Base-by-base conservation (phyloP, 2,888 invertebrate species). In the Amblyjoppa proteus region DNA sequence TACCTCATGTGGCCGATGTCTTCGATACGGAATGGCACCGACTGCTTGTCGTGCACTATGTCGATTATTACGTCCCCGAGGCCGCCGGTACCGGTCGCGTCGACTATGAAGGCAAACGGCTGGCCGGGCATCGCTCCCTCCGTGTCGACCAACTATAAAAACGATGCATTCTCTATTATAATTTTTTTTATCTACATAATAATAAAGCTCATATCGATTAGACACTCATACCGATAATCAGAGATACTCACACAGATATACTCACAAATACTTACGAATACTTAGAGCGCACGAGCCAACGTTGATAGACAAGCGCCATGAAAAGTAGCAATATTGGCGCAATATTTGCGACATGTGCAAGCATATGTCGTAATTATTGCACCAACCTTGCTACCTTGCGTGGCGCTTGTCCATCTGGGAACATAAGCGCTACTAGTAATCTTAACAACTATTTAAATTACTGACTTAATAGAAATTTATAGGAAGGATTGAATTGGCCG, bases 11-110 rank as follows among this genome's bases (percentile, higher is more conserved):
- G 96, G 28, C 97, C 97, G 7, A 98, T 96, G 93, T 96, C 97
- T 91, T 97, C 97, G 51, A 97, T 96, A n/a, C 97, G 97, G 91
- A 97, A 97, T 92, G 96, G 97, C 88, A 97, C 96, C 82, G 98
- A 98, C 81, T 96, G 96, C 91, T 98, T 98, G 92, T 98, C 97
- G 88, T 98, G 97, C 0, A 98, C 98, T 77, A 99, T 97, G 92
- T 99, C 98, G 68, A 99, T 96, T 89, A 97, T 97, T 2, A 99
- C 95, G 91, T 98, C 98, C 0, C 99, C 99, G 75, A 96, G 96
- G 71, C 98, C 98, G 5, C 97, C 97, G 11, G 97, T 97, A 61
- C 96, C 96, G 7, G 97, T 95, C 0, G 97, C 96, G 90, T 97
- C 97, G 69, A 97, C 95, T 94, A 94, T 97, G 89, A 98, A 97